Conservation (phyloP, 2,113 vertebrate species). For the Pterophyllum scalare region DNA sequence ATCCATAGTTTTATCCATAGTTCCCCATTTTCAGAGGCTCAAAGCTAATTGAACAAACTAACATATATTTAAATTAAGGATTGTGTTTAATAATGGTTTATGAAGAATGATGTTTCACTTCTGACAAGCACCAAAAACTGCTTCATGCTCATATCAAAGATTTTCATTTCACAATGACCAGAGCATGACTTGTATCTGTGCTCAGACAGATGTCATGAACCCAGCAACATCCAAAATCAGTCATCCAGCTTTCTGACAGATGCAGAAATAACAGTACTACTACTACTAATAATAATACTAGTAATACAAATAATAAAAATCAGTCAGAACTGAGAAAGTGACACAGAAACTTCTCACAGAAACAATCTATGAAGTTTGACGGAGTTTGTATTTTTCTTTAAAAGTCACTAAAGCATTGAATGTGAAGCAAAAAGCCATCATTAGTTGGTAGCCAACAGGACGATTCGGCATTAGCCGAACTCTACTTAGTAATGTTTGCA, state of each 20-base stretch:
- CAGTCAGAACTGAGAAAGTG: not conserved
- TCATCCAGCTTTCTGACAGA: accelerated
- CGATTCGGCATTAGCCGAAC: not conserved
- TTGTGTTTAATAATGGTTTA: too few species aligned
- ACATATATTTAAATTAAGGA: too few species aligned
- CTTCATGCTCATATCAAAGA: not conserved
- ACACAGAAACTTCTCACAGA: not conserved
- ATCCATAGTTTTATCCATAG: too few species aligned
- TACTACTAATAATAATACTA: too few species aligned
- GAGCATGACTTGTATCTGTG: not conserved
- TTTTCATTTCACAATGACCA: not conserved
- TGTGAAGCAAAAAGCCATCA: not conserved
- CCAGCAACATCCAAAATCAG: not conserved
- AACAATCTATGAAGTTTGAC: not conserved
- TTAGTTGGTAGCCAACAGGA: not conserved
- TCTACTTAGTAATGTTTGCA: not conserved
- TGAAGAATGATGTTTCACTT: too few species aligned
- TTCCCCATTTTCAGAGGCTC: too few species aligned
- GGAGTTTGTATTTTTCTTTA: not conserved
- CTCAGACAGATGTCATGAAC: not conserved
- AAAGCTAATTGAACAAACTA: too few species aligned
- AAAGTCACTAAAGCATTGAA: too few species aligned
- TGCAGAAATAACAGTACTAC: too few species aligned
- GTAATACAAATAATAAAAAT: not conserved
- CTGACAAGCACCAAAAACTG: not conserved